phyloP scores from a whole-genome alignment of 2,113 vertebrate genomes.

The Crotalus horridus region DNA sequence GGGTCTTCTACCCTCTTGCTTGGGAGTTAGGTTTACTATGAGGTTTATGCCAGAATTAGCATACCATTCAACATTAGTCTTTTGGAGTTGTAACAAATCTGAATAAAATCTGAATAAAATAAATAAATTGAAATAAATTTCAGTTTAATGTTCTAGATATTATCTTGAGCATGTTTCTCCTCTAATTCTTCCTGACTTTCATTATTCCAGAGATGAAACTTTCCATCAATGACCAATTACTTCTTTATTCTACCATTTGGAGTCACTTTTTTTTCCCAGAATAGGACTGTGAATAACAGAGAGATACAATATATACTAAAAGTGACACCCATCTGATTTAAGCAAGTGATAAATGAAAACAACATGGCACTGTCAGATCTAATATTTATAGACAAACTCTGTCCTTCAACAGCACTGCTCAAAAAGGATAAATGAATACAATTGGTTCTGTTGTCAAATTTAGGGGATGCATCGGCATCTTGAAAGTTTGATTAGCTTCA shows the following conservation, averaged over 20 bases:
- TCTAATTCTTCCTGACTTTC: not conserved
- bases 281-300: not conserved
- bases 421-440: slow-evolving; percentile 7
- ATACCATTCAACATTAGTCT: not conserved
- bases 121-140: not conserved
- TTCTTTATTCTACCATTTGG: not conserved
- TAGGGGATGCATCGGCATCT: fast-evolving
- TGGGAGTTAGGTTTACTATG: not conserved
- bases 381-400: slow-evolving; percentile 63
- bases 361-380: slow-evolving; percentile 61
- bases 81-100: not conserved
- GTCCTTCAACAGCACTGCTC: slow-evolving; percentile 50
- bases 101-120: not conserved
- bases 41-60: not conserved
- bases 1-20: not conserved
- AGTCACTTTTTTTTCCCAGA: not conserved
- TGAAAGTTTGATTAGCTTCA: not conserved
- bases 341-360: slow-evolving; percentile 64
- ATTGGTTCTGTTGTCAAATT: slow-evolving; percentile 24
- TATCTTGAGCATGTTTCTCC: not conserved
- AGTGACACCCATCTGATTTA: slow-evolving; percentile 17
- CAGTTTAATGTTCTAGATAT: not conserved
- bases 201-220: not conserved
- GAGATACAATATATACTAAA: slow-evolving; percentile 45
- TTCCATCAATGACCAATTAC: not conserved